Percentiles rank a stretch among this genome's conserved stretches.
phyloP scores from a whole-genome alignment of 2,888 invertebrate species.

The Caenorhabditis angaria region DNA sequence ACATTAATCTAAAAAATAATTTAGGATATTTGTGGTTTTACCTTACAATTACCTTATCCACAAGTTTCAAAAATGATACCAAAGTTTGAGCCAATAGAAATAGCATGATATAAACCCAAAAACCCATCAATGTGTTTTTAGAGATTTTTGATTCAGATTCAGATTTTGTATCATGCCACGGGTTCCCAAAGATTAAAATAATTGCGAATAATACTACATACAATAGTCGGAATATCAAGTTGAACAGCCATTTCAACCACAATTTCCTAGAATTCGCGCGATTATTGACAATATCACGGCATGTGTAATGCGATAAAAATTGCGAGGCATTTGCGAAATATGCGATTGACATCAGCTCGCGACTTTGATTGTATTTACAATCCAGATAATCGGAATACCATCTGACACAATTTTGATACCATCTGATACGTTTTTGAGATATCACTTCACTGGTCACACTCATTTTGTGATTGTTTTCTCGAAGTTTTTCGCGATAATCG shows the following conservation, averaged over 20 bases:
- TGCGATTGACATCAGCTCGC: conserved; percentile 25
- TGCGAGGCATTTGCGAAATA: conserved; percentile 27
- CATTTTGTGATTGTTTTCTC: background rate
- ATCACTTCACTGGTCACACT: background rate
- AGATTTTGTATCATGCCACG: background rate
- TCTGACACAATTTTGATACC: background rate
- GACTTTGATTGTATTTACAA: conserved; percentile 9
- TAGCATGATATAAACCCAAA: background rate
- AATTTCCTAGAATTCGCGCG: conserved; percentile 4
- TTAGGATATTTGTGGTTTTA: background rate
- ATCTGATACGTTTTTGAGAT: no score
- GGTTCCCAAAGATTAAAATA: background rate
- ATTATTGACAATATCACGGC: conserved; percentile 6
- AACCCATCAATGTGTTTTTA: background rate
- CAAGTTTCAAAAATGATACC: conserved; percentile 11
- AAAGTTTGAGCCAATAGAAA: conserved; percentile 10
- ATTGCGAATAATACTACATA: background rate
- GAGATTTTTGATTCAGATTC: background rate
- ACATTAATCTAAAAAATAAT: no score
- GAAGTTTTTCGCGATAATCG: conserved; percentile 3
- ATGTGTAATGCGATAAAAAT: conserved; percentile 6
- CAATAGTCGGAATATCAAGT: background rate
- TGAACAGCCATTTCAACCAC: background rate
- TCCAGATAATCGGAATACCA: conserved; percentile 15
- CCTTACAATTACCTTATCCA: conserved; percentile 3